Base-by-base conservation (phyloP, 2,113 vertebrate genomes). In the Ictalurus furcatus region DNA sequence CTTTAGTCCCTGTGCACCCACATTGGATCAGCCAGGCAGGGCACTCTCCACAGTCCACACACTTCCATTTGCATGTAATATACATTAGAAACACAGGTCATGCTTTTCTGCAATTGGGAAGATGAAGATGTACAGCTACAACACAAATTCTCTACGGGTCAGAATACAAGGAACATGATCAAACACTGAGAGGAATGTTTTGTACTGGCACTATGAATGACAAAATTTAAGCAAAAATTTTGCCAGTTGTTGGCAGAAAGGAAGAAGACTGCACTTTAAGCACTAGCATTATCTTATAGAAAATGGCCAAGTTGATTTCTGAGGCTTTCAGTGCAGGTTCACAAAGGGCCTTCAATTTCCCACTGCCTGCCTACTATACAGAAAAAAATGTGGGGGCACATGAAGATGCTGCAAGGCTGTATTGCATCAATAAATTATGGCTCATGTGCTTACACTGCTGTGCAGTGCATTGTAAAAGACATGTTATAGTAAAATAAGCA, bases 381-480 rank as follows among this genome's bases (percentile, higher is more conserved):
- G 8, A 48, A 63, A 63, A 87, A 61, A 76, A 59, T n/a, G 59
- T 52, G 44, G 37, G 56, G 59, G 74, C 54, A 73, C 25, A 82
- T 30, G 84, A 82, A 61, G 54, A 85, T 3, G 67, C 85, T 63
- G 76, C 76, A 63, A 80, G 90, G 90, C 89, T 88, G 89, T 73
- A 90, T 87, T 67, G 92, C 91, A 91, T 92, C 90, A 92, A 89
- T 92, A 92, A 92, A 89, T 91, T 86, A 94, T 91, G 88, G 73
- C 61, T 84, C 73, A 56, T 85, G 89, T 88, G 90, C 88, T 90
- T 89, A 88, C 82, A 88, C 58, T 28, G 63, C 71, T 79, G 91
- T 87, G 87, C 69, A 83, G 34, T 61, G 89, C 87, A 90, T 92
- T 90, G 90, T 91, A 82, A 91, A 88, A 93, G 40, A 91, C 44